Conservation (phyloP, 2,797 vertebrate species). For the Arnoldichthys spilopterus region DNA sequence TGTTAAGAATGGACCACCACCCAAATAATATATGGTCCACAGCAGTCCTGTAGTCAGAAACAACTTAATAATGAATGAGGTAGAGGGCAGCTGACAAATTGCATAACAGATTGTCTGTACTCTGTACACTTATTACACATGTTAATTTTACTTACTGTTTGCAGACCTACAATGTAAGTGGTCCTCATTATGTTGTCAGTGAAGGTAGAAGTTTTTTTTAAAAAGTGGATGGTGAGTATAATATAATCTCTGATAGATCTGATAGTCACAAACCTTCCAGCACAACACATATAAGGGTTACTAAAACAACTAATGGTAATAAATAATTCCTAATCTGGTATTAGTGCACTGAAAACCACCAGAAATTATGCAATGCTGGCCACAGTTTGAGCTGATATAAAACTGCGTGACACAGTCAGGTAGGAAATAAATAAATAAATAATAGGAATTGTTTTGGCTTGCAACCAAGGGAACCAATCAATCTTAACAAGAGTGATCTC, state of each 20-base stretch:
- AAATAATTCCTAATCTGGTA: background rate
- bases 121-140: background rate
- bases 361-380: conserved; percentile 31
- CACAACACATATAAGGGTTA: background rate
- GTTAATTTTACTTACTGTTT: background rate
- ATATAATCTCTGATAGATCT: background rate
- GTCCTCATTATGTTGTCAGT: background rate
- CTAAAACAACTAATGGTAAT: background rate
- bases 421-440: conserved; percentile 34
- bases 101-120: background rate
- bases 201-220: background rate
- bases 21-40: background rate
- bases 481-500: conserved; percentile 56
- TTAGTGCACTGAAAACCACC: conserved; percentile 1
- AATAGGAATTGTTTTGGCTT: conserved; percentile 49
- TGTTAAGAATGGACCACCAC: background rate
- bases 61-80: background rate
- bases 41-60: background rate
- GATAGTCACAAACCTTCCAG: background rate
- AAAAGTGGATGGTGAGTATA: background rate
- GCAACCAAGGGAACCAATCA: conserved; percentile 45
- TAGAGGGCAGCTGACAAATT: background rate
- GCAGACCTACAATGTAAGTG: background rate
- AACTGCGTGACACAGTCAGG: conserved; percentile 29
- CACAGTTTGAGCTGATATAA: background rate